Evolutionary conservation across 2,113 vertebrate genomes (phyloP).

Genomic region (Megaceryle maxima): DNA sequence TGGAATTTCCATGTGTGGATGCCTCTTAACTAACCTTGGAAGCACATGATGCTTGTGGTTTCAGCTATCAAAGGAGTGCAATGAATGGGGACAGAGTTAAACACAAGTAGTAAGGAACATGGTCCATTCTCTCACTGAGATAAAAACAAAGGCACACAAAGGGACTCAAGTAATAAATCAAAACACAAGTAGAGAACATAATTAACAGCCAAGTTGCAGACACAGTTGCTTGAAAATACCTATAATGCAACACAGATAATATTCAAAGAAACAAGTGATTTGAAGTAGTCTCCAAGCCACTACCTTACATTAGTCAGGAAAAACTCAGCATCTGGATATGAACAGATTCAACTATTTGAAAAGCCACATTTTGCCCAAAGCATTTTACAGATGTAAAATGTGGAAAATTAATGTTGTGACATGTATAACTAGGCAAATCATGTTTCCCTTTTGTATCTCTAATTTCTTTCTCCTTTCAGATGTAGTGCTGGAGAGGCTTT

Average conservation of each 20-base stretch:
- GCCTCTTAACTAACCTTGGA: not conserved
- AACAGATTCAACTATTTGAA: not conserved
- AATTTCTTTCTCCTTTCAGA: not conserved
- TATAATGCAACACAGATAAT: not conserved
- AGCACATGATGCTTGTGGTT: accelerated
- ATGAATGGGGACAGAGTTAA: not conserved
- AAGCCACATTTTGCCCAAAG: not conserved
- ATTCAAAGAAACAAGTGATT: not conserved
- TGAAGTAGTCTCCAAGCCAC: not conserved
- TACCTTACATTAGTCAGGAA: not conserved
- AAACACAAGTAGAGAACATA: not conserved
- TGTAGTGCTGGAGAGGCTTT: not conserved
- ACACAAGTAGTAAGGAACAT: not conserved
- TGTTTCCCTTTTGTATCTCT: not conserved
- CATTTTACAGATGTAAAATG: not conserved
- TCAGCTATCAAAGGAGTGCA: not conserved
- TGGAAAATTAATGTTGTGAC: not conserved
- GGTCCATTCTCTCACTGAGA: not conserved
- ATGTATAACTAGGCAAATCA: not conserved
- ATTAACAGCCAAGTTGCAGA: not conserved
- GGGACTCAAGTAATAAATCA: not conserved
- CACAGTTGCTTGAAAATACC: not conserved
- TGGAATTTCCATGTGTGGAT: not conserved
- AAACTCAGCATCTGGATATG: not conserved
- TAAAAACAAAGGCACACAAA: not conserved